Percentiles rank a stretch among this genome's conserved stretches.
Conservation (phyloP, 2,113 vertebrate species). For the Opisthocomus hoazin region DNA sequence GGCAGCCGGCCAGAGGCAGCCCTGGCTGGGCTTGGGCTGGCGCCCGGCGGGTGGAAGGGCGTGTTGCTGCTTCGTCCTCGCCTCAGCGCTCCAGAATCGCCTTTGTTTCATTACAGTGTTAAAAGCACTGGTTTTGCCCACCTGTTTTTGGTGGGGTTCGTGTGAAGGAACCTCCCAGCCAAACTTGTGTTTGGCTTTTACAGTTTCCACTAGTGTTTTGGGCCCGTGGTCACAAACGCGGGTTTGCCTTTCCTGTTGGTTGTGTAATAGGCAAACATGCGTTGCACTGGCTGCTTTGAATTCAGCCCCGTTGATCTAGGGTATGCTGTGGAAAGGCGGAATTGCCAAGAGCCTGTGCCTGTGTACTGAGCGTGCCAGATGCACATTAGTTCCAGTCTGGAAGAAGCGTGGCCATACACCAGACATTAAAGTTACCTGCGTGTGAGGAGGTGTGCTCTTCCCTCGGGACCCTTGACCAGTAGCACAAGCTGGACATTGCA, state of each 20-base stretch:
- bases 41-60: too few species aligned
- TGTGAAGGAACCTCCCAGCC: not conserved
- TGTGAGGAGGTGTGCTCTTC: not conserved
- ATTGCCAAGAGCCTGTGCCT: not conserved
- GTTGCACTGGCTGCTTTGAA: not conserved
- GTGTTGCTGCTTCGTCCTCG: not conserved
- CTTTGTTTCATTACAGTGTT: not conserved
- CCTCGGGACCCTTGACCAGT: not conserved
- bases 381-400: not conserved
- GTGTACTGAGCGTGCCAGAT: not conserved
- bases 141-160: rapidly evolving
- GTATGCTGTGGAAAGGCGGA: not conserved
- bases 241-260: not conserved
- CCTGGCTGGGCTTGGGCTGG: not conserved
- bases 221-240: not conserved
- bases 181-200: not conserved
- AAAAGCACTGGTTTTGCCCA: not conserved
- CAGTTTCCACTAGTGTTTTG: not conserved
- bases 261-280: not conserved
- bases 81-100: not conserved
- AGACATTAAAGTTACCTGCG: not conserved
- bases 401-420: not conserved
- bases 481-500: not conserved
- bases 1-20: too few species aligned
- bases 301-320: not conserved